Evolutionary conservation across 1,140 invertebrate species (phyloP), one percentile per base, ranked within the genome.

Genomic region (Littorina saxatilis): DNA sequence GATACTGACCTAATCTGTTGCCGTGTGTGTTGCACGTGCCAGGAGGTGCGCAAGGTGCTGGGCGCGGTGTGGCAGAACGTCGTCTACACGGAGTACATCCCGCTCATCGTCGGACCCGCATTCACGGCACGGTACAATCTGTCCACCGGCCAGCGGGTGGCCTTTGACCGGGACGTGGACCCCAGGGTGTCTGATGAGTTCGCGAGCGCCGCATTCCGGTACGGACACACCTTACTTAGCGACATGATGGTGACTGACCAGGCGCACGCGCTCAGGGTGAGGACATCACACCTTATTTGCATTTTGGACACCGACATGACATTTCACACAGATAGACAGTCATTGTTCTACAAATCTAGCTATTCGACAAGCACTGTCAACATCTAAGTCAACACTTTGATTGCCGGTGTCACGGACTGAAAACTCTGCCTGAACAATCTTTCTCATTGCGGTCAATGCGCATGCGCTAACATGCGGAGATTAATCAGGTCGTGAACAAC

Each of bases 41-140:
- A 84, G 82, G 74, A 58, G 61, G 52, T 70, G 35, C 80, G 75
- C 37, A 84, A 84, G 55, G 79, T 84, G 5, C 20, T 81, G 32
- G 66, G 63, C 23, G 97, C 96, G 2, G 93, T 96, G 88, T 94
- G 96, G 87, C 96, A 98, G 91, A 94, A 95, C 23, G 96, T 98
- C 52, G 95, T 95, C 39, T 98, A 97, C 88, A 96, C 96, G 84
- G 96, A 98, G 92, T 97, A 96, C 89, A 92, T 99, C 20, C 97
- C 97, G 0, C 94, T 98, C 61, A 93, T 98, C 13, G 92, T 98
- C 70, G 82, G 82, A 15, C 82, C 82, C n/a, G 96, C 96, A 13
- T 23, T 83, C 9, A 83, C 84, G 68, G 37, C n/a, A 0, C 47
- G 76, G 55, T 87, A 72, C 77, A 32, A 79, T 32, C 81, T 89